Percentiles rank a stretch among this genome's conserved stretches.
phyloP scores from a whole-genome alignment of 2,888 invertebrate genomes.

The Mythimna vitellina region DNA sequence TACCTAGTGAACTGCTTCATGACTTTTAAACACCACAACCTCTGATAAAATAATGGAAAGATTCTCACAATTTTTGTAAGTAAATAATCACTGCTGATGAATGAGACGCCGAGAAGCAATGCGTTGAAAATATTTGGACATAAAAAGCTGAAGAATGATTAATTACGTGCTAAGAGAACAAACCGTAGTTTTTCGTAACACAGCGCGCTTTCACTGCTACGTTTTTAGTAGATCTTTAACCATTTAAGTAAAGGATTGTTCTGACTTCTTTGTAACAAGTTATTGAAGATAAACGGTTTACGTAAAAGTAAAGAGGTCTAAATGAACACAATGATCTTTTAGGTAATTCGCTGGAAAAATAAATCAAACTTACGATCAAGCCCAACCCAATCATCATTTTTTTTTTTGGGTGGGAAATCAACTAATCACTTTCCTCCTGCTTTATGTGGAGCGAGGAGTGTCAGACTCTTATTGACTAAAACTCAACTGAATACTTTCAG shows the following conservation, averaged over 20 bases:
- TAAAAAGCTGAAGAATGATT: conserved; percentile 60
- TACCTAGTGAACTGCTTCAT: not conserved
- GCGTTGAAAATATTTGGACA: conserved; percentile 40
- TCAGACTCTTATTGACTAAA: too few relatives aligned
- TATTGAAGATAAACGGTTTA: not conserved
- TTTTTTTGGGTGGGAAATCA: too few relatives aligned
- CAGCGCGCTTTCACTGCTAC: conserved; percentile 49
- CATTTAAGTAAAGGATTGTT: conserved; percentile 20
- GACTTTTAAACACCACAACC: conserved; percentile 11
- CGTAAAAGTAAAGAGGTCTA: not conserved
- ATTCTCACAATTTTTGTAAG: conserved; percentile 50
- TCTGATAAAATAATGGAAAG: conserved; percentile 14
- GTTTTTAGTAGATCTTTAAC: conserved; percentile 39
- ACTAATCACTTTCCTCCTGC: too few relatives aligned
- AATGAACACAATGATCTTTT: not conserved
- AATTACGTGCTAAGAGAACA: conserved; percentile 45
- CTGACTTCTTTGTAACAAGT: conserved; percentile 6
- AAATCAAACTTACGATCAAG: not conserved
- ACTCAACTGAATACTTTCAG: too few relatives aligned
- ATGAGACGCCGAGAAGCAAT: conserved; percentile 35
- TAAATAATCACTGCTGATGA: conserved; percentile 45
- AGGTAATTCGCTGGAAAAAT: not conserved
- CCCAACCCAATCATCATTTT: too few relatives aligned
- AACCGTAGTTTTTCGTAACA: conserved; percentile 43
- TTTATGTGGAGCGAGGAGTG: too few relatives aligned